phyloP scores from a whole-genome alignment of 2,797 vertebrate genomes.

The Leptodon cayanensis region DNA sequence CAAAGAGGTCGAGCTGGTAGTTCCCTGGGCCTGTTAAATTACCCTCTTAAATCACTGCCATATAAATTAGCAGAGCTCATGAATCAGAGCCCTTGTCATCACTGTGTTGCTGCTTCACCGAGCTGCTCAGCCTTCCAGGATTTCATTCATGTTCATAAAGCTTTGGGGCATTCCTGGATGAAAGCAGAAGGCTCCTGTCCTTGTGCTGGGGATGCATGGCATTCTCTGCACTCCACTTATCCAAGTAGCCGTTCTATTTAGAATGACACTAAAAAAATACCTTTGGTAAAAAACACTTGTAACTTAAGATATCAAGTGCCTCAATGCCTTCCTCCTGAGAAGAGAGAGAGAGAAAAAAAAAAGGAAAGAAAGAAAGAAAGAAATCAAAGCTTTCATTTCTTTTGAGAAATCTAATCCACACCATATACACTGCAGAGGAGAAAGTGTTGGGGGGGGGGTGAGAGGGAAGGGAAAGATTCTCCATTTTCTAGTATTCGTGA shows the following conservation, averaged over 20 bases:
- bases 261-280: background rate
- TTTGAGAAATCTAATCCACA: background rate
- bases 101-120: background rate
- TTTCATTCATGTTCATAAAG: background rate
- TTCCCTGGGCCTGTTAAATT: background rate
- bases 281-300: background rate
- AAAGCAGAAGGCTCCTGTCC: background rate
- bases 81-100: background rate
- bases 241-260: background rate
- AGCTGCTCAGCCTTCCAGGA: background rate
- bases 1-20: accelerated
- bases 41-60: background rate
- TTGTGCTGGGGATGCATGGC: background rate
- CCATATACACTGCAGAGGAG: background rate
- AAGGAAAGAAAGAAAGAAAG: background rate
- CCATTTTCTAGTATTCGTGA: background rate
- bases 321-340: background rate
- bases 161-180: background rate
- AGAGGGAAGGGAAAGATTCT: background rate
- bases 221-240: background rate
- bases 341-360: too few species aligned
- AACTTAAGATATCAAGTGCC: background rate
- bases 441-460: background rate
- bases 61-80: background rate
- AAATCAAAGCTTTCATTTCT: background rate